Evolutionary conservation across 2,888 invertebrate species (phyloP), one percentile per base, ranked within the genome.

Genomic region (Cosmopolites sordidus): DNA sequence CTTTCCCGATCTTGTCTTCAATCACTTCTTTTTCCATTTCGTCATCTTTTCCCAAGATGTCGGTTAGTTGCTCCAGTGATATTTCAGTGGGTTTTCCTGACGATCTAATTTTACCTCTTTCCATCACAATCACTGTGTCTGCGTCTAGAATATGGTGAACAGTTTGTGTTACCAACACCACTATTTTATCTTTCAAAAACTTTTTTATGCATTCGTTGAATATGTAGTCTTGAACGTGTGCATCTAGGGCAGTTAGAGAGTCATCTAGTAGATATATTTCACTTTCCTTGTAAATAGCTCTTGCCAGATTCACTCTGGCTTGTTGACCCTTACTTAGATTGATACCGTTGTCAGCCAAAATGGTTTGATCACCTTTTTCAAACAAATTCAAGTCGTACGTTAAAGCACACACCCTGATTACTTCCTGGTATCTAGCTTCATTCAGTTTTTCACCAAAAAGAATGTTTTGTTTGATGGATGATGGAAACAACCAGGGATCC

Each of bases 251-350:
- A 59, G 90, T 86, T 15, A 93, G 75, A 0, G 92, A 92, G 74
- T 93, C 93, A 70, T 93, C 93, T 42, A 94, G 74, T 3, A 93
- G 74, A 68, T 91, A 93, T 56, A 92, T 84, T 56, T 91, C 89
- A 0, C 89, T 83, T 48, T 90, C 82, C 30, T 85, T 83, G 73
- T 92, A 92, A 1, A 92, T 82, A 0, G 91, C 86, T 60, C 93
- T 81, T 0, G 90, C 91, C 39, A 94, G 78, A 47, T 89, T 89
- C 45, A 95, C 85, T 59, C 94, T 81, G 0, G 92, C 92, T 61
- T 89, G 84, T 69, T 93, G 93, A 1, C 92, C 89, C 71, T 82
- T 87, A 66, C 84, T 85, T 30, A 89, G 72, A 58, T 82, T 83
- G 4, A 84, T 79, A 1, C 88, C 88, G 33, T 83, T 78, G 61